Percentiles rank a stretch among this genome's conserved stretches.
phyloP scores from a whole-genome alignment of 2,797 vertebrate species.

The Mormyrus hasselquistii region DNA sequence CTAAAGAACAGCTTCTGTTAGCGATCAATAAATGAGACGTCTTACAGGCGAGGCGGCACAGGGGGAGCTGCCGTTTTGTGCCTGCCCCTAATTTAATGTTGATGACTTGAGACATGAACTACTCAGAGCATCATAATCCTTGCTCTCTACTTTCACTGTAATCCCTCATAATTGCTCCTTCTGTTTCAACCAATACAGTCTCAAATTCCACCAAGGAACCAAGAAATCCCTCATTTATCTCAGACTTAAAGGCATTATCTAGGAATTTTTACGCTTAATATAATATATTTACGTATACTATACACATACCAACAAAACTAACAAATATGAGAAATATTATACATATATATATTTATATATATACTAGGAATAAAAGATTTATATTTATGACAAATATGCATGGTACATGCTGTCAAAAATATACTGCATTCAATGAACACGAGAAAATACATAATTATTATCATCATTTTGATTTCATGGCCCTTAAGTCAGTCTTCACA shows the following conservation, averaged over 20 bases:
- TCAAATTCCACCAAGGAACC: slow-evolving; percentile 1
- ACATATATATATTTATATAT: background rate
- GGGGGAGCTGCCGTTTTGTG: background rate
- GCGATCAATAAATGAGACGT: slow-evolving; percentile 7
- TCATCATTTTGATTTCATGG: background rate
- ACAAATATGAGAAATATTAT: background rate
- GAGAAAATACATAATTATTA: background rate
- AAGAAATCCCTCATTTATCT: slow-evolving; percentile 6
- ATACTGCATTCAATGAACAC: background rate
- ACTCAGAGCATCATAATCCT: slow-evolving; percentile 23
- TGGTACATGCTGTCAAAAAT: background rate
- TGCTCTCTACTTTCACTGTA: slow-evolving; percentile 28
- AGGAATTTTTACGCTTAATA: background rate
- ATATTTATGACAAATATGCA: background rate
- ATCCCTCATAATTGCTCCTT: slow-evolving; percentile 38
- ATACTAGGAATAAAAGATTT: background rate
- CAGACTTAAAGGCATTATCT: slow-evolving; percentile 5
- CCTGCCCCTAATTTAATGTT: background rate
- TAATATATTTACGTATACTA: background rate
- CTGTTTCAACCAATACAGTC: slow-evolving; percentile 19
- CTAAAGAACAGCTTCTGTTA: slow-evolving; percentile 32
- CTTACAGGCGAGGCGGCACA: background rate
- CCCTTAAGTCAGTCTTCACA: background rate
- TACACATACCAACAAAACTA: background rate
- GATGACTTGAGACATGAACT: slow-evolving; percentile 26